Base-by-base conservation (phyloP, 2,888 invertebrate genomes). In the Phaonia tiefii region DNA sequence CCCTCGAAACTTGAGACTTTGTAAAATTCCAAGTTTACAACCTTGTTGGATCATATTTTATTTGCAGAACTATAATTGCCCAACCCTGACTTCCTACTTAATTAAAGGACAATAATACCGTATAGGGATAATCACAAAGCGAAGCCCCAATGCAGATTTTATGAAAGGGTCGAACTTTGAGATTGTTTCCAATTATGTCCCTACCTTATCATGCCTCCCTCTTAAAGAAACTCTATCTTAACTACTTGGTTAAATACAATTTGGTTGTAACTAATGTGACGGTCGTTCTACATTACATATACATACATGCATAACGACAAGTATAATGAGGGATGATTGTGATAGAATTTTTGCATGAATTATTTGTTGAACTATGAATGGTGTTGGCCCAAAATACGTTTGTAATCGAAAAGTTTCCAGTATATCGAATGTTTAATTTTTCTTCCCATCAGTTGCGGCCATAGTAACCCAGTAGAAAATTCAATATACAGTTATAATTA, bases 311-410 rank as follows among this genome's bases (percentile, higher is more conserved):
- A 31, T 31, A 31, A 31, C n/a, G n/a, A n/a, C n/a, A n/a, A n/a
- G n/a, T n/a, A n/a, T 31, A 44, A n/a, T 51, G 51, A 51, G 51
- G 51, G 51, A 22, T 51, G 56, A 26, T 56, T 25, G 56, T 49
- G 66, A 15, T 2, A 17, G 44, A 49, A 67, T 75, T 81, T n/a
- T 79, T 79, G 78, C 81, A 75, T 79, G 75, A 81, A 81, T 75
- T 79, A 78, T 79, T 81, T 81, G 78, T 75, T 79, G n/a, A n/a
- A n/a, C n/a, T 81, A 69, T 71, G 74, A 77, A 80, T 80, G 74
- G 74, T 77, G 71, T 80, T 80, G 25, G 26, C 4, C 3, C n/a
- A n/a, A 25, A 31, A 26, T 25, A 31, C 25, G 10, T 56, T 56
- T 56, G n/a, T 2, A n/a, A n/a, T 26, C 5, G 26, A 26, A 56